Evolutionary conservation across 2,888 invertebrate genomes (phyloP).

Genomic region (Listrodromus nycthemerus): DNA sequence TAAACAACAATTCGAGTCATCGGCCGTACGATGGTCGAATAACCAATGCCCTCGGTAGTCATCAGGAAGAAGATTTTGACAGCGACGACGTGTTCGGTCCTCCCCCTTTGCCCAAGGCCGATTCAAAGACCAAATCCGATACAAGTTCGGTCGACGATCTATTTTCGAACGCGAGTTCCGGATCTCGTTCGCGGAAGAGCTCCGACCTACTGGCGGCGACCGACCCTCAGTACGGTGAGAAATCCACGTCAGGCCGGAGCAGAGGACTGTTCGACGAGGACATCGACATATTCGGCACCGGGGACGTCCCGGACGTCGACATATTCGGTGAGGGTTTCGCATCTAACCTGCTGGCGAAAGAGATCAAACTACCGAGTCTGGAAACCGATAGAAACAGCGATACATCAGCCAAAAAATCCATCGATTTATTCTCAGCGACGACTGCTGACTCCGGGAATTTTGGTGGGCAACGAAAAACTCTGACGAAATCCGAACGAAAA

Average conservation of each 20-base stretch:
- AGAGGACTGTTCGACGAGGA: constrained; percentile 78
- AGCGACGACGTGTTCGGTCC: constrained; percentile 80
- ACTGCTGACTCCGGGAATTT: constrained; percentile 14
- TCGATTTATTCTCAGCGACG: constrained; percentile 19
- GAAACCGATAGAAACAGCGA: constrained; percentile 7
- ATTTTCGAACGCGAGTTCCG: constrained; percentile 79
- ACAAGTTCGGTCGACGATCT: constrained; percentile 80
- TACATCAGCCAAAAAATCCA: constrained; percentile 29
- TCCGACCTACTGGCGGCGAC: constrained; percentile 72
- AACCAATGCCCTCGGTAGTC: constrained; percentile 40
- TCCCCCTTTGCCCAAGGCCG: constrained; percentile 80
- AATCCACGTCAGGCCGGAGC: constrained; percentile 66
- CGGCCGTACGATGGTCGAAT: constrained; percentile 45
- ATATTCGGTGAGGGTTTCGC: constrained; percentile 60
- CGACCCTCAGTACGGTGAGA: constrained; percentile 68
- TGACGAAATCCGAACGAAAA: constrained; percentile 52
- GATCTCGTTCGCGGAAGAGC: constrained; percentile 78
- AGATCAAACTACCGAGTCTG: constrained; percentile 2
- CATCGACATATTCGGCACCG: constrained; percentile 76
- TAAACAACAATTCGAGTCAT: constrained; percentile 45
- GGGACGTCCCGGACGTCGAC: constrained; percentile 57
- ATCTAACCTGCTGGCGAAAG: constrained; percentile 25
- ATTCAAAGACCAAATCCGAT: constrained; percentile 76
- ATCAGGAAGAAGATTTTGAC: constrained; percentile 74
- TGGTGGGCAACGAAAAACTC: not conserved